These are phyloP conservation scores for Sphaerophoria rueppellii DNA, from an alignment of 2,888 invertebrate species.

Conservation along the genomic window DNA sequence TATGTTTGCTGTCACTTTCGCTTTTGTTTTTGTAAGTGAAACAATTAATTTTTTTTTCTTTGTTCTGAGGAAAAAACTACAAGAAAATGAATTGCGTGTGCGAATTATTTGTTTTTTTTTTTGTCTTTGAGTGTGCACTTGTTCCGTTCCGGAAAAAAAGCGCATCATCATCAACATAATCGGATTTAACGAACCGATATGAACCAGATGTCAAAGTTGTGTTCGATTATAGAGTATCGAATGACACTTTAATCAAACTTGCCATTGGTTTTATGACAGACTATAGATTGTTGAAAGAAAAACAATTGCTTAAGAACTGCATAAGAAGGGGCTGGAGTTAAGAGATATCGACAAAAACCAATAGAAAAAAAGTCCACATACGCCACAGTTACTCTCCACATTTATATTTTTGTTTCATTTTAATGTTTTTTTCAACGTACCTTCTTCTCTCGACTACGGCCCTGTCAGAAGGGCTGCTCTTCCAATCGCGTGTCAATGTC, in stretches of 20 bases:
- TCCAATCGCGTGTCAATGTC: conserved; percentile 28
- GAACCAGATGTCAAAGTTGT: conserved; percentile 30
- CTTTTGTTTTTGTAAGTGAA: conserved; percentile 35
- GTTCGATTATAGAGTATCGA: conserved; percentile 22
- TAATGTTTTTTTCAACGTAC: too few species aligned
- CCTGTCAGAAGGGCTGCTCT: too few species aligned
- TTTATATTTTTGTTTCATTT: too few species aligned
- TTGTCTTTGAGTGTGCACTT: conserved; percentile 10
- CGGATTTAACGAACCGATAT: conserved; percentile 21
- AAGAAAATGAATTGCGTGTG: conserved; percentile 51
- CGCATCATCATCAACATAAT: conserved; percentile 47
- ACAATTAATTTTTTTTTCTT: conserved; percentile 35
- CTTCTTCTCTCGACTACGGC: too few species aligned
- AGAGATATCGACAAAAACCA: neutral
- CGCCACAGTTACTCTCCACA: too few species aligned
- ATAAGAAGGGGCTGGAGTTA: neutral
- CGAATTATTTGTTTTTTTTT: conserved; percentile 38
- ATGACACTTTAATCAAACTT: conserved; percentile 32
- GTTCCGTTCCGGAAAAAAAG: conserved; percentile 41
- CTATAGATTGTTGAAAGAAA: neutral
- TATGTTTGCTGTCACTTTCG: conserved; percentile 51
- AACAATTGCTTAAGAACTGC: neutral
- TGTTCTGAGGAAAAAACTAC: neutral
- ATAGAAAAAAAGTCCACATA: too few species aligned
- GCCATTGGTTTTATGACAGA: conserved; percentile 1